Percentiles rank a stretch among this genome's conserved stretches.
Evolutionary conservation across 2,888 invertebrate genomes (phyloP).

Genomic region (Oscheius sp.): DNA sequence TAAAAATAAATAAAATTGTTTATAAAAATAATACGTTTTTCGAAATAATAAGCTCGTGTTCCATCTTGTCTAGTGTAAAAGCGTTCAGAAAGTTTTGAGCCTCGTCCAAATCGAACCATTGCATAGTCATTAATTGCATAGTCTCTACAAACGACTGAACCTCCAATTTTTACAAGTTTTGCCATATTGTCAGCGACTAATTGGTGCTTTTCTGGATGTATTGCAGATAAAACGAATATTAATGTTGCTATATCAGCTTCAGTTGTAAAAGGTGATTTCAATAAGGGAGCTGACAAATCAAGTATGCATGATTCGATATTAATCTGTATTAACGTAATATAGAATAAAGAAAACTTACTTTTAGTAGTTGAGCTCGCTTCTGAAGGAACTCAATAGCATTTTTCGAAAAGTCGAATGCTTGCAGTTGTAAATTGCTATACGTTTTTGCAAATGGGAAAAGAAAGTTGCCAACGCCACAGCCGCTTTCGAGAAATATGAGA

Average conservation of each 20-base stretch:
- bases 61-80: constrained; percentile 97
- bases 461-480: constrained; percentile 97
- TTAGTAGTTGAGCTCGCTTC: constrained; percentile 48
- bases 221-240: constrained; percentile 93
- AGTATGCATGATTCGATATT: constrained; percentile 69
- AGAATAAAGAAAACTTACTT: too few relatives aligned
- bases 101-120: constrained; percentile 89
- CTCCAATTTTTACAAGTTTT: constrained; percentile 77
- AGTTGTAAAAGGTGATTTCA: constrained; percentile 73
- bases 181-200: constrained; percentile 76
- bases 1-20: constrained; percentile 62
- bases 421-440: constrained; percentile 76
- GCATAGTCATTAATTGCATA: constrained; percentile 96
- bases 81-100: constrained; percentile 86
- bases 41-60: constrained; percentile 79
- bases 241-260: constrained; percentile 85
- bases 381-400: constrained; percentile 61
- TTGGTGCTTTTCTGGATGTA: constrained; percentile 85
- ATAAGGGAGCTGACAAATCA: too few relatives aligned
- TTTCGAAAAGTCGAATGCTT: constrained; percentile 66
- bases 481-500: constrained; percentile 80
- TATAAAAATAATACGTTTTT: constrained; percentile 72
- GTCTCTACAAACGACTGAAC: constrained; percentile 86
- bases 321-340: too few relatives aligned
- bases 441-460: constrained; percentile 88